Evolutionary conservation across 2,888 invertebrate genomes (phyloP).

Genomic region (Chrysotoxum bicinctum): DNA sequence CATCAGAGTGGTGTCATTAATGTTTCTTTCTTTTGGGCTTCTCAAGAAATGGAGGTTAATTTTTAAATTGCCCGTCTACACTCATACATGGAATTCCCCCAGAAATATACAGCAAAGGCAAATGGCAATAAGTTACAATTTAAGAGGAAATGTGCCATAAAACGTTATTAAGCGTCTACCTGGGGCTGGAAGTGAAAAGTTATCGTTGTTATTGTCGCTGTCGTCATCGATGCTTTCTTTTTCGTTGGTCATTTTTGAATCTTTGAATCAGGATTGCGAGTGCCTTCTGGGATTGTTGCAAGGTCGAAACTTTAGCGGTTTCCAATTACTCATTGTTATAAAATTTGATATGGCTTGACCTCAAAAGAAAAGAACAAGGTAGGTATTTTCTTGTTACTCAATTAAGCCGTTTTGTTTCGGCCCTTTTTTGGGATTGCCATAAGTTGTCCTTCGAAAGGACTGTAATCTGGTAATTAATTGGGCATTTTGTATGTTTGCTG

Average conservation of each 20-base stretch:
- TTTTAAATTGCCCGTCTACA: conserved; percentile 45
- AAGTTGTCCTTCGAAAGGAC: conserved; percentile 24
- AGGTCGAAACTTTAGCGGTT: conserved; percentile 19
- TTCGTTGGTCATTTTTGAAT: conserved; percentile 15
- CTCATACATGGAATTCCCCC: conserved; percentile 23
- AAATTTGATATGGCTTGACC: conserved; percentile 22
- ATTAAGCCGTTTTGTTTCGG: conserved; percentile 48
- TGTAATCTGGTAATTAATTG: conserved; percentile 48
- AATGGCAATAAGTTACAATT: conserved; percentile 56
- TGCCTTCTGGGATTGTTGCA: conserved; percentile 11
- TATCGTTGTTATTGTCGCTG: conserved; percentile 26
- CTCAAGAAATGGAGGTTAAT: conserved; percentile 33
- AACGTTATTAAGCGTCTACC: conserved; percentile 57
- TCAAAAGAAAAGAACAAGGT: not conserved
- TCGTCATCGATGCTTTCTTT: conserved; percentile 56
- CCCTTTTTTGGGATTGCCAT: conserved; percentile 30
- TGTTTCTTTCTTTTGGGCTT: not conserved
- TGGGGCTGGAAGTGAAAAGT: not conserved
- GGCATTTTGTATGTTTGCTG: conserved; percentile 3
- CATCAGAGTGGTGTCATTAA: not conserved
- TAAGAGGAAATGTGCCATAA: conserved; percentile 63
- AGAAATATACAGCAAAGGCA: conserved; percentile 19
- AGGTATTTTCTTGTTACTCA: conserved; percentile 6
- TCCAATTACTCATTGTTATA: conserved; percentile 57
- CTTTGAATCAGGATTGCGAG: not conserved